Base-by-base conservation (phyloP, 2,797 vertebrate genomes). In the Thripadectes ignobilis region DNA sequence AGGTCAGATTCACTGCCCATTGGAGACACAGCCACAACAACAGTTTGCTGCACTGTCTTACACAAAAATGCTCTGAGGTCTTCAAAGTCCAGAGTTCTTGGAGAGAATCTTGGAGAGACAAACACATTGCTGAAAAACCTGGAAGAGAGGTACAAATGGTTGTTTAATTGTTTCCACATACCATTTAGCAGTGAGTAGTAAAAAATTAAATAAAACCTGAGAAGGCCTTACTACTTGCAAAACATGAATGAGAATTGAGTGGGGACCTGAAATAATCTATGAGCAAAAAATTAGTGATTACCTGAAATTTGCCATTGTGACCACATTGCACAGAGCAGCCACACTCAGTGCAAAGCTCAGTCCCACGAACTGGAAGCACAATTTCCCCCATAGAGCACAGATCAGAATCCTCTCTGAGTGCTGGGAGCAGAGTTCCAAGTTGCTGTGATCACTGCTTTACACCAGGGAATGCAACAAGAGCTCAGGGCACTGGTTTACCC, bases 341-440 rank as follows among this genome's bases (percentile, higher is more conserved):
- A 7, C 0, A 3, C 36, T 18, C 68, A n/a, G 43, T 2, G 6
- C 1, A 0, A 41, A 68, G 62, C 72, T 74, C 76, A 23, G 62
- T 5, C 39, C 19, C 23, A 1, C 3, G 0, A 8, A 0, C 29
- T 34, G 18, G 30, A 36, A 58, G 38, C n/a, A 32, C 14, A n/a
- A 27, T 29, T 5, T 52, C 45, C 32, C 46, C 13, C 6, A 7
- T 29, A 9, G 34, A 5, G 66, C 0, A 0, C 24, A 7, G 66
- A 45, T 51, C 27, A 22, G 77, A 71, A 48, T 5, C 2, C 0
- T 7, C 55, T 17, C 61, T 4, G 19, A 22, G n/a, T 0, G 1
- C 10, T 7, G 11, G 32, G 39, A 81, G 29, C 29, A 59, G 76
- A 61, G 34, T 11, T 36, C n/a, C 57, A 41, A 62, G 39, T 29